Conservation (phyloP, 2,888 invertebrate genomes). For the Phaedon cochleariae region DNA sequence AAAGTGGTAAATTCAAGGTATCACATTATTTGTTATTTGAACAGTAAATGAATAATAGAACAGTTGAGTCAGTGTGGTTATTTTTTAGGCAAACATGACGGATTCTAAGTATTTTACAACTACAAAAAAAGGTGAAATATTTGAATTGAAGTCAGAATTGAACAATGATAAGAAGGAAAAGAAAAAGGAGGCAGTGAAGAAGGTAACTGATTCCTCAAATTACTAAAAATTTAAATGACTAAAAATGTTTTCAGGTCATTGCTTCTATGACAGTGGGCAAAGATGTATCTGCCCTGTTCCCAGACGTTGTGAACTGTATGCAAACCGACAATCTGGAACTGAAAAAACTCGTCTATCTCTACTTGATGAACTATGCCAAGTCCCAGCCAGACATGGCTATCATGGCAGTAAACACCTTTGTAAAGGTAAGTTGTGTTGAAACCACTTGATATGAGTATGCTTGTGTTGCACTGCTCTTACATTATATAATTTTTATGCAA, state of each 20-base stretch:
- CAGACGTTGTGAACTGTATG: conserved; percentile 99
- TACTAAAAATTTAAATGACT: not conserved
- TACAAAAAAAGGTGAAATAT: conserved; percentile 99
- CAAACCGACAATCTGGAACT: conserved; percentile 99
- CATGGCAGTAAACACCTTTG: conserved; percentile 99
- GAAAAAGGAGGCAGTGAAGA: conserved; percentile 99
- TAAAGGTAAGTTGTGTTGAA: conserved; percentile 77
- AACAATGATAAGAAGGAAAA: conserved; percentile 99
- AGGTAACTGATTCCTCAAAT: conserved; percentile 68
- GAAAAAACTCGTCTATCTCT: conserved; percentile 97
- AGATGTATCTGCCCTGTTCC: conserved; percentile 98
- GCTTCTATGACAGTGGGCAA: conserved; percentile 99
- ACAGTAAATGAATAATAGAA: not conserved
- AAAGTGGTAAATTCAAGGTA: not conserved
- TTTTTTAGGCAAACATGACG: conserved; percentile 77
- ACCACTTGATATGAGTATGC: conserved; percentile 24
- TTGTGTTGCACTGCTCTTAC: conserved; percentile 41
- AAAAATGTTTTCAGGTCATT: conserved; percentile 76
- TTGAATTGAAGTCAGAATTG: conserved; percentile 97
- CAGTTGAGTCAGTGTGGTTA: too few species aligned
- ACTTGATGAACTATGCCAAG: conserved; percentile 99
- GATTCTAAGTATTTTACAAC: conserved; percentile 99
- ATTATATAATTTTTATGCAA: conserved; percentile 58
- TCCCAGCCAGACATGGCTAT: conserved; percentile 99
- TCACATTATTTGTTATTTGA: not conserved